phyloP scores from a whole-genome alignment of 2,797 vertebrate genomes.

The Melopsittacus undulatus region DNA sequence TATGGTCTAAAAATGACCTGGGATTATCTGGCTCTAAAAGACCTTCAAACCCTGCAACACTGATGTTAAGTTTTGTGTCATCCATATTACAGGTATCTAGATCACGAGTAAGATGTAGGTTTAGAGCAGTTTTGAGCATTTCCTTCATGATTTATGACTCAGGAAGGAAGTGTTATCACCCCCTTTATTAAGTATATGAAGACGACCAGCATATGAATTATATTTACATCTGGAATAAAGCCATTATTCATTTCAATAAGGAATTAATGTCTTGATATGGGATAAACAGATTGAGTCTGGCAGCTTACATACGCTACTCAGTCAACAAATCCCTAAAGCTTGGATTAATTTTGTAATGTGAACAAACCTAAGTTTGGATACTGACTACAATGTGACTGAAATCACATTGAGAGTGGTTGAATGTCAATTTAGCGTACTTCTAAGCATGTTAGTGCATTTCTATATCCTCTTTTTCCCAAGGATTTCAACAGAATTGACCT shows the following conservation, averaged over 20 bases:
- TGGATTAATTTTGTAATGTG: background rate
- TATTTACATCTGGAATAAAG: background rate
- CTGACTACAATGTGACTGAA: background rate
- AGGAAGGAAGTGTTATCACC: background rate
- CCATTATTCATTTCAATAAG: background rate
- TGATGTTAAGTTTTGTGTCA: background rate
- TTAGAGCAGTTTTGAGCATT: background rate
- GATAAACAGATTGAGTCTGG: background rate
- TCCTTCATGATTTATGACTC: background rate
- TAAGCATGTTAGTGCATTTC: background rate
- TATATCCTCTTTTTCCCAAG: background rate
- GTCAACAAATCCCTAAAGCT: background rate
- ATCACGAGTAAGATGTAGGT: background rate
- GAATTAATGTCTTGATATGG: background rate
- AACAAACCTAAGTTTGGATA: background rate
- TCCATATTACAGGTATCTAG: background rate
- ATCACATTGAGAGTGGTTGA: background rate
- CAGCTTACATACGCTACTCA: background rate
- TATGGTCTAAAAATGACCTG: background rate
- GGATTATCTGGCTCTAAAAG: background rate
- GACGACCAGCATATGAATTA: background rate
- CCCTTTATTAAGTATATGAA: background rate
- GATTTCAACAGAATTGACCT: background rate
- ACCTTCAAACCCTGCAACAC: background rate
- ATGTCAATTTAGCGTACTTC: background rate